Conservation (phyloP, 2,888 invertebrate genomes). For the Isotomurus palustris region DNA sequence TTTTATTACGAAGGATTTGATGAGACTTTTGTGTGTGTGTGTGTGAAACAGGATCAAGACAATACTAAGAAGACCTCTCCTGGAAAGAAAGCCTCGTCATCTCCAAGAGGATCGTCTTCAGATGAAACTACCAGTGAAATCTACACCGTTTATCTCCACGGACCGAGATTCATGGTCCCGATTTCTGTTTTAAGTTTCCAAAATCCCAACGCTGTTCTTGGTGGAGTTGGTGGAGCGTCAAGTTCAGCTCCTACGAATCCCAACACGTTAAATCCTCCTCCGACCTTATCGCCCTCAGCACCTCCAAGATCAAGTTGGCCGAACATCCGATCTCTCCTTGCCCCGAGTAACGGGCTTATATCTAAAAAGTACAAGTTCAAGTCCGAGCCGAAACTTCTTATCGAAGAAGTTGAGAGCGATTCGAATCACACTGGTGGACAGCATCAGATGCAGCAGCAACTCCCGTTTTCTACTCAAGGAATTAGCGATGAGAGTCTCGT, state of each 20-base stretch:
- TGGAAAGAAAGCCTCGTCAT: too few relatives aligned
- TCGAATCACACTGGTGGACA: not conserved
- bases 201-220: conserved; percentile 2
- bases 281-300: conserved; percentile 14
- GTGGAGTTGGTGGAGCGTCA: not conserved
- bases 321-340: conserved; percentile 24
- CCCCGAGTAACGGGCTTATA: conserved; percentile 23
- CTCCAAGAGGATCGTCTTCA: conserved; percentile 15
- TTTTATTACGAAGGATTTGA: too few relatives aligned
- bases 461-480: not conserved
- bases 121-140: conserved; percentile 39
- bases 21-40: too few relatives aligned
- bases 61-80: too few relatives aligned
- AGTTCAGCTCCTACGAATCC: not conserved
- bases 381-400: conserved; percentile 32
- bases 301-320: conserved; percentile 43
- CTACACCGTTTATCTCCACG: conserved; percentile 41
- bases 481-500: conserved; percentile 1
- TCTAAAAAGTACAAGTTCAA: conserved; percentile 31
- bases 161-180: conserved; percentile 43
- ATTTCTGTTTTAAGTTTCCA: conserved; percentile 40
- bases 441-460: not conserved
- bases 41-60: too few relatives aligned
- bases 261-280: not conserved
- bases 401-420: conserved; percentile 11